phyloP scores from a whole-genome alignment of 1,140 invertebrate genomes.

The Ceratoteleas bidentatus region DNA sequence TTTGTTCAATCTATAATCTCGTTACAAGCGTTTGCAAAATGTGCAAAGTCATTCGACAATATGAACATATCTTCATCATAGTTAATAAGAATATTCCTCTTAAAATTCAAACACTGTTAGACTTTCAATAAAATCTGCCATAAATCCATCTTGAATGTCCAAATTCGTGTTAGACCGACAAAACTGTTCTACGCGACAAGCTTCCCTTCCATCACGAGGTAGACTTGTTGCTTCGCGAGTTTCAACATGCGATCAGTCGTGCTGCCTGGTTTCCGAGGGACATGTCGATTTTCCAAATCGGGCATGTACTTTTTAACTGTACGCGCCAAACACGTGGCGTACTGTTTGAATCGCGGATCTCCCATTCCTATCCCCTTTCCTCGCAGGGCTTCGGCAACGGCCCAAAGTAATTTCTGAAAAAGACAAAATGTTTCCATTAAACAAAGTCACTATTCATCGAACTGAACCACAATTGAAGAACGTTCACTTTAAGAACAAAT shows the following conservation, averaged over 20 bases:
- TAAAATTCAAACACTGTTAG: too few relatives aligned
- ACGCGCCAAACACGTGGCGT: conserved; percentile 82
- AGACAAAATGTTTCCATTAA: not conserved
- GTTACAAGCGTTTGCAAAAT: too few relatives aligned
- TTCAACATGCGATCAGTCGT: conserved; percentile 83
- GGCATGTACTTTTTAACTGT: conserved; percentile 82
- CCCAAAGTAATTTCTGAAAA: conserved; percentile 87
- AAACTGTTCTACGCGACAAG: conserved; percentile 64
- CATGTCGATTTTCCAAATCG: conserved; percentile 75
- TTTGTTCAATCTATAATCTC: too few relatives aligned
- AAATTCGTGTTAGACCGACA: too few relatives aligned
- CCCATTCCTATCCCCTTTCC: conserved; percentile 84
- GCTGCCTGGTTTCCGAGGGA: conserved; percentile 79
- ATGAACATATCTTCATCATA: too few relatives aligned
- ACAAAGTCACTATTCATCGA: too few relatives aligned
- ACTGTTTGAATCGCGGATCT: conserved; percentile 85
- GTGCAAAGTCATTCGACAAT: too few relatives aligned
- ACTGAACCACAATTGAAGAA: too few relatives aligned
- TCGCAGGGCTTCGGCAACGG: conserved; percentile 85
- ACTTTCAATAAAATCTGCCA: too few relatives aligned
- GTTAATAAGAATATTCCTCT: too few relatives aligned
- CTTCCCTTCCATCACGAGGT: conserved; percentile 84
- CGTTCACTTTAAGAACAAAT: too few relatives aligned
- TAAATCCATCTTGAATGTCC: too few relatives aligned
- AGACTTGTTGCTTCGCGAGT: conserved; percentile 84